Conservation (phyloP, 1,140 invertebrate genomes). For the Drosophila persimilis region DNA sequence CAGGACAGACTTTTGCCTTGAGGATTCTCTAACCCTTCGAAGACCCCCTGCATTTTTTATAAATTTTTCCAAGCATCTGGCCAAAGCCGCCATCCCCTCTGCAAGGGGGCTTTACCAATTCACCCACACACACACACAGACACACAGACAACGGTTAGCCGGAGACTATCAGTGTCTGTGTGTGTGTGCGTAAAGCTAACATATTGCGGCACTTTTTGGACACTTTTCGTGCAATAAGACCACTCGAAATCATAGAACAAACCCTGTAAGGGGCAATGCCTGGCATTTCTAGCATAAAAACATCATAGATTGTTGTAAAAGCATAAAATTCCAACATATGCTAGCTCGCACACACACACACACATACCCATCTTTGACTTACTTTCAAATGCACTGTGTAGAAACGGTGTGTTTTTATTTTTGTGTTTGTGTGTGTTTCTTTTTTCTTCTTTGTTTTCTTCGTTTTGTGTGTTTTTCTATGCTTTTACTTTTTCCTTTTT, state of each 20-base stretch:
- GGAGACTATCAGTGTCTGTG: slow-evolving; percentile 8
- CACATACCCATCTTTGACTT: slow-evolving; percentile 1
- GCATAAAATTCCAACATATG: slow-evolving; percentile 37
- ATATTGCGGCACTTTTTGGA: slow-evolving; percentile 45
- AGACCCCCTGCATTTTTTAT: no score
- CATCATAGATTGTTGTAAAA: slow-evolving; percentile 8
- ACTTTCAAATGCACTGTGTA: no score
- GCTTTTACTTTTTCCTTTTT: slow-evolving; percentile 32
- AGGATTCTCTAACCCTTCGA: no score
- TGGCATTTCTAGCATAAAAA: slow-evolving; percentile 4
- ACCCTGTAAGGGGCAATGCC: not conserved
- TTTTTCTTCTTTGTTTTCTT: slow-evolving; percentile 3
- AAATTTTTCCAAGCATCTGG: no score
- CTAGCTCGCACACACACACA: slow-evolving; percentile 22
- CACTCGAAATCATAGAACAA: slow-evolving; percentile 1
- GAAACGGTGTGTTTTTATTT: not conserved
- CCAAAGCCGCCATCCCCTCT: no score
- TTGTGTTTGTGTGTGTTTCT: slow-evolving; percentile 21
- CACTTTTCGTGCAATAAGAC: slow-evolving; percentile 26
- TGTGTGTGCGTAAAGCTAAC: slow-evolving; percentile 37
- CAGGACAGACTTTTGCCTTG: no score
- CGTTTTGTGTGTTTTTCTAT: slow-evolving; percentile 22
- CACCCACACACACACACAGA: slow-evolving; percentile 31
- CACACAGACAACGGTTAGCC: slow-evolving; percentile 36
- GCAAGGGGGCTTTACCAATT: slow-evolving; percentile 36